Evolutionary conservation across 2,113 vertebrate species (phyloP), one percentile per base, ranked within the genome.

Genomic region (Ivindomyrus marchei): DNA sequence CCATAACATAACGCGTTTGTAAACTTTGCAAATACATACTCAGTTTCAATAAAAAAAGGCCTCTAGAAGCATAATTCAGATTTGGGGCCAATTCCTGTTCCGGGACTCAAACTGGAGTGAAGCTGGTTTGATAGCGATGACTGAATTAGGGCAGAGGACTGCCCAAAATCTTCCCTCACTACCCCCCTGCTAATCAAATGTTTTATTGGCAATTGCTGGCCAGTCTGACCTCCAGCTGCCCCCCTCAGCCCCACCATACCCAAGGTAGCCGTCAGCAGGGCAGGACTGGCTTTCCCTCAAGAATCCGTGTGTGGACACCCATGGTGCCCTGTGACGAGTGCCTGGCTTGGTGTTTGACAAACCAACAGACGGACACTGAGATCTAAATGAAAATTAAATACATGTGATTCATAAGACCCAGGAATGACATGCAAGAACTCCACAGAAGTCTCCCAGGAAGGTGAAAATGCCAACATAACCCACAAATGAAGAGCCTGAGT

Each of bases 171-270:
- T 19, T 4, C n/a, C n/a, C 7, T 47, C 84, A 39, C 52, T 87
- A 50, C 17, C 83, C 3, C 66, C 19, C 17, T 83, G 27, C 45
- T 70, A 58, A 88, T 90, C 31, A 83, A 84, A 53, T 47, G 90
- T 62, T 80, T 90, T 89, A 92, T 88, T 88, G 89, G 53, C 46
- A 70, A 91, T 91, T 87, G 87, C 74, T 89, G 89, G 53, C 46
- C 47, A 17, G 77, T 66, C 53, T 24, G 80, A 46, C 19, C 80
- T 24, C 15, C 77, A 83, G 70, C 70, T 31, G 70, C n/a, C 31
- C n/a, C 58, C 24, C 8, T n/a, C 24, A n/a, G 42, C 85, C 27
- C 47, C 24, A 77, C 70, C 27, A 77, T n/a, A 77, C 11, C 70
- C 31, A 36, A 62, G 24, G 24, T 21, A 36, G 6, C 87, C 3